Percentiles rank a stretch among this genome's conserved stretches.
Evolutionary conservation across 64 coral and sea anemone species (phyloP).

Genomic region (Pocillopora damicornis): DNA sequence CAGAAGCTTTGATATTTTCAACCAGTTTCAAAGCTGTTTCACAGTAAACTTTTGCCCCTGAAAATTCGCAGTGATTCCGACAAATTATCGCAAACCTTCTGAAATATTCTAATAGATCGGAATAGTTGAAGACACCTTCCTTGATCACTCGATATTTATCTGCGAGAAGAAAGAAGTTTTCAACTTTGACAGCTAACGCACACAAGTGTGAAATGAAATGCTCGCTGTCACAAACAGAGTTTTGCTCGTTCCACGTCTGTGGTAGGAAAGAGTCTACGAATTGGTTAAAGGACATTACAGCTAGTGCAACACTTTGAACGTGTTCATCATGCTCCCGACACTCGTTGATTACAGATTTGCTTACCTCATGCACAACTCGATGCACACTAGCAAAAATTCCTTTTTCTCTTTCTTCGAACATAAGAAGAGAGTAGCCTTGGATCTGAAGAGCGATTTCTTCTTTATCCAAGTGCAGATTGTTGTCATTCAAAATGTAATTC

Average conservation of each 20-base stretch:
- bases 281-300: conserved; percentile 17
- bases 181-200: neutral
- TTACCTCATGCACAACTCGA: neutral
- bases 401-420: neutral
- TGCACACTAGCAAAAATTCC: neutral
- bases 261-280: neutral
- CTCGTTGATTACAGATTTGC: neutral
- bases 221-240: neutral
- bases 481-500: conserved; percentile 29
- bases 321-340: neutral
- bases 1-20: neutral
- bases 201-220: conserved; percentile 10
- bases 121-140: neutral
- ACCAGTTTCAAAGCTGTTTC: neutral
- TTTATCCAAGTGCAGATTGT: neutral
- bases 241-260: neutral
- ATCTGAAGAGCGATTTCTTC: conserved; percentile 17
- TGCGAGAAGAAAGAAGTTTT: neutral
- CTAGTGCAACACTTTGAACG: neutral
- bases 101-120: neutral
- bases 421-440: conserved; percentile 11
- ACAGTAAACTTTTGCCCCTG: neutral
- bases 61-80: neutral
- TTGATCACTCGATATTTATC: neutral
- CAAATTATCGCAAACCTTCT: neutral